Base-by-base conservation (phyloP, 2,888 invertebrate species). In the Branchellion lobata region DNA sequence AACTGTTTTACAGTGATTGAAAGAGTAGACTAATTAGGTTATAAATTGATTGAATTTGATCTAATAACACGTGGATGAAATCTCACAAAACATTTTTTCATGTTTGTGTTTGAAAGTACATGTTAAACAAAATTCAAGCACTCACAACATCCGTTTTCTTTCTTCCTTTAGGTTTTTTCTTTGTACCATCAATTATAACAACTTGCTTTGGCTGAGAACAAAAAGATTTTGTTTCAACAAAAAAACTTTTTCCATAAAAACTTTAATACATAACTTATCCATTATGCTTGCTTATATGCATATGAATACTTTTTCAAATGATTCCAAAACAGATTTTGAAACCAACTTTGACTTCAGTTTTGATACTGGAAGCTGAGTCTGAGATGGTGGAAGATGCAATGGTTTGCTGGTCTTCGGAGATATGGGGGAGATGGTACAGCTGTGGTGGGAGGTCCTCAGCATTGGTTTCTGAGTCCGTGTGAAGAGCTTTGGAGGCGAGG, bases 91-190 rank as follows among this genome's bases (percentile, higher is more conserved):
- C n/a, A n/a, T n/a, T n/a, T n/a, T n/a, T n/a, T n/a, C n/a, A n/a
- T n/a, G n/a, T n/a, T n/a, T n/a, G n/a, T n/a, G n/a, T n/a, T n/a
- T n/a, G n/a, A n/a, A n/a, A n/a, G n/a, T n/a, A n/a, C n/a, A n/a
- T n/a, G n/a, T n/a, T n/a, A n/a, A n/a, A n/a, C n/a, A n/a, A n/a
- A n/a, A n/a, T n/a, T n/a, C n/a, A n/a, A 40, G 0, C 14, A 84
- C 84, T 83, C 81, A 86, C 87, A 85, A 96, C 90, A 87, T 96
- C 95, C 11, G 96, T 95, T 88, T 95, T 95, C 83, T 94, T 93
- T 0, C 90, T 89, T 51, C 72, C 57, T 18, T 79, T 81, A 5
- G 57, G 57, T 33, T 79, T 81, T n/a, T 73, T 80, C 51, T 71
- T 71, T n/a, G 72, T 80, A 21, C 78, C 80, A n/a, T 78, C 80